These are phyloP conservation scores for Drosophila formosana DNA, from an alignment of 2,888 invertebrate genomes.

Conservation along the genomic window DNA sequence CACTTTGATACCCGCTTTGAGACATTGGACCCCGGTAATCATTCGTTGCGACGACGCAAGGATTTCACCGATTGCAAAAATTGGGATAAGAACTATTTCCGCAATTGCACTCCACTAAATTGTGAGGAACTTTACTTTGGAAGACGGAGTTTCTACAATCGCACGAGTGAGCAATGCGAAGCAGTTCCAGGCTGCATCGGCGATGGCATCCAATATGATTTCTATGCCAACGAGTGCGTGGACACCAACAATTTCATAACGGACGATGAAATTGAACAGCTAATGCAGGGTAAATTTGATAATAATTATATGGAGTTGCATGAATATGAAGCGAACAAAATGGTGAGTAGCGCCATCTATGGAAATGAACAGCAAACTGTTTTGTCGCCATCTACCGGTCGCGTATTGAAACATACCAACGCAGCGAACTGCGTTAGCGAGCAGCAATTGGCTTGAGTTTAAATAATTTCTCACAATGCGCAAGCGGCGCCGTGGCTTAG, in stretches of 20 bases:
- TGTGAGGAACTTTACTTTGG: slow-evolving; percentile 87
- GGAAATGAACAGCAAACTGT: not conserved
- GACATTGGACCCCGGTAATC: slow-evolving; percentile 68
- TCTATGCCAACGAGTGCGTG: slow-evolving; percentile 65
- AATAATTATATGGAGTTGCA: slow-evolving; percentile 49
- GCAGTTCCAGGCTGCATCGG: slow-evolving; percentile 43
- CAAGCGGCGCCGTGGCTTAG: slow-evolving; percentile 85
- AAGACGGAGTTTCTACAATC: slow-evolving; percentile 86
- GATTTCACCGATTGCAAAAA: slow-evolving; percentile 74
- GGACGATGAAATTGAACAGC: slow-evolving; percentile 61
- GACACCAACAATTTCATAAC: slow-evolving; percentile 55
- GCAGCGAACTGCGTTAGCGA: slow-evolving; percentile 12
- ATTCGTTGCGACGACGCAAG: slow-evolving; percentile 61
- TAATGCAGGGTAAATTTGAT: slow-evolving; percentile 57
- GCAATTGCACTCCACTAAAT: slow-evolving; percentile 86
- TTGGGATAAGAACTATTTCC: slow-evolving; percentile 86
- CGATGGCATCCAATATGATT: slow-evolving; percentile 50
- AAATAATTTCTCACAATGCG: fast-evolving
- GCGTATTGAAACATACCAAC: not conserved
- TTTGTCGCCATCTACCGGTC: slow-evolving; percentile 21
- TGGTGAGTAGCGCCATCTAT: slow-evolving; percentile 36
- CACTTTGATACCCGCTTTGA: slow-evolving; percentile 80
- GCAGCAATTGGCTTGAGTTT: slow-evolving; percentile 4
- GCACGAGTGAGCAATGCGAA: slow-evolving; percentile 73
- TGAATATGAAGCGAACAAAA: slow-evolving; percentile 15